A percentile compares a stretch with the other conserved stretches of the same genome.
These are phyloP conservation scores for Hassar affinis DNA, from an alignment of 2,113 vertebrate species.

Conservation along the genomic window DNA sequence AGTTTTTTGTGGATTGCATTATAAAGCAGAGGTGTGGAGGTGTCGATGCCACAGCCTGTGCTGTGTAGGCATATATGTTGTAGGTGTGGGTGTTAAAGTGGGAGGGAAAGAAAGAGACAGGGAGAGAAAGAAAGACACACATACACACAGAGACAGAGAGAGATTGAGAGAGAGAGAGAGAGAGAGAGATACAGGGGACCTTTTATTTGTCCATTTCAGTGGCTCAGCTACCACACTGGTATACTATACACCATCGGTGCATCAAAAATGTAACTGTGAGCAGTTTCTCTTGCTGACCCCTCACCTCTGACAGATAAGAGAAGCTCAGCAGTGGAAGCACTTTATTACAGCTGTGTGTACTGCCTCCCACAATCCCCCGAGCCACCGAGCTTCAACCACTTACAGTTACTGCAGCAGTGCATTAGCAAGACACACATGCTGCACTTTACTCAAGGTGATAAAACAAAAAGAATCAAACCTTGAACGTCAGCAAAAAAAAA, in stretches of 20 bases:
- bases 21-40: constrained; percentile 26
- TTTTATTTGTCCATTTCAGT: constrained; percentile 35
- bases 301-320: constrained; percentile 36
- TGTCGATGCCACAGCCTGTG: constrained; percentile 3
- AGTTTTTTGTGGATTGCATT: not conserved
- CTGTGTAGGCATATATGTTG: constrained; percentile 27
- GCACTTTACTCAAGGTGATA: constrained; percentile 10
- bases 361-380: constrained; percentile 19
- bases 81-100: constrained; percentile 2
- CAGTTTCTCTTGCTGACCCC: constrained; percentile 27
- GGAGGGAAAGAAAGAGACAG: not conserved
- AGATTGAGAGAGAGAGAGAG: not conserved
- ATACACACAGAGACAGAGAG: too few species aligned
- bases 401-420: constrained; percentile 12
- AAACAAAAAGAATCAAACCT: not conserved
- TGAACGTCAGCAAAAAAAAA: not conserved
- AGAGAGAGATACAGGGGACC: not conserved
- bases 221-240: not conserved
- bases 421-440: constrained; percentile 12
- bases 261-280: constrained; percentile 22
- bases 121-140: too few species aligned
- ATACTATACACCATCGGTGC: constrained; percentile 7
- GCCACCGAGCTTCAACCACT: constrained; percentile 13
- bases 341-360: constrained; percentile 42
- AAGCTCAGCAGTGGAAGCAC: constrained; percentile 35